Conservation (phyloP, 2,797 vertebrate genomes). For the Sebastes steindachneri region DNA sequence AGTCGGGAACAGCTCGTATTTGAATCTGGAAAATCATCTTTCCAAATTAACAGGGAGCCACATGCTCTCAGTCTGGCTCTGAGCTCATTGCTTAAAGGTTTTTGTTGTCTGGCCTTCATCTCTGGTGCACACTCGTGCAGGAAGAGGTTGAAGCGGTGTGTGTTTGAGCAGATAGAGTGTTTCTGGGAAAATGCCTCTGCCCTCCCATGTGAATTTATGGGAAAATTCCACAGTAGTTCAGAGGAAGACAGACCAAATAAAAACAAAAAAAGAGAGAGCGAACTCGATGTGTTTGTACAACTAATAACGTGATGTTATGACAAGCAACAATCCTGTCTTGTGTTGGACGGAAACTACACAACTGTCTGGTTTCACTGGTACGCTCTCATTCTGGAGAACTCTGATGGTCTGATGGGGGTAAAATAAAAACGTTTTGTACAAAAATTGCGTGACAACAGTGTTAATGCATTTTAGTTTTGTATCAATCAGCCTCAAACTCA, state of each 20-base stretch:
- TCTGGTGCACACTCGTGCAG: constrained; percentile 13
- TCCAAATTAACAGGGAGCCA: constrained; percentile 2
- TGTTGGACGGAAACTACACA: background rate
- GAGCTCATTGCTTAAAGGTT: constrained; percentile 47
- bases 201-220: constrained; percentile 50
- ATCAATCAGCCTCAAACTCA: background rate
- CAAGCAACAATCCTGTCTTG: constrained; percentile 25
- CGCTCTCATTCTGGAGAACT: background rate
- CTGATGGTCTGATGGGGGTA: background rate
- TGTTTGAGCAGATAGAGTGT: constrained; percentile 29
- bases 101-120: constrained; percentile 38
- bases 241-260: constrained; percentile 35
- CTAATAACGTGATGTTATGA: constrained; percentile 51
- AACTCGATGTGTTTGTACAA: constrained; percentile 42
- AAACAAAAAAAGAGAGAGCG: background rate
- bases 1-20: background rate
- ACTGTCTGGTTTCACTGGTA: background rate
- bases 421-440: background rate
- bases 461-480: background rate
- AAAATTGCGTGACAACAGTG: background rate
- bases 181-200: constrained; percentile 64
- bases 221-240: constrained; percentile 51
- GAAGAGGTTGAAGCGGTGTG: constrained; percentile 42
- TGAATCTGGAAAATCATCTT: constrained; percentile 11
- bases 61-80: background rate